A percentile compares a stretch with the other conserved stretches of the same genome.
phyloP scores from a whole-genome alignment of 2,113 vertebrate genomes.

The Pluvialis apricaria region DNA sequence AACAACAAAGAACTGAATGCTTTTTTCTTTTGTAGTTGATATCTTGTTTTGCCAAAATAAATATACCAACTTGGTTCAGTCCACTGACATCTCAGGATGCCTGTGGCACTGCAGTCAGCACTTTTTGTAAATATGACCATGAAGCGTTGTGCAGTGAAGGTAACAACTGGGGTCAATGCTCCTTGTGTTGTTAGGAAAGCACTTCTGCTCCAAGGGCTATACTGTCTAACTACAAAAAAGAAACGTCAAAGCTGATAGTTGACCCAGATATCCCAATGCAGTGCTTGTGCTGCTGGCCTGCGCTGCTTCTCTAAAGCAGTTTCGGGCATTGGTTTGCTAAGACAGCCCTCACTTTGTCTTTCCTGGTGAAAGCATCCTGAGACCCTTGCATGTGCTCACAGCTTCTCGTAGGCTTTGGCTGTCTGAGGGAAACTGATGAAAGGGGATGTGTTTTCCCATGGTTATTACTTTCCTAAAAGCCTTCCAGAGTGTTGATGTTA shows the following conservation, averaged over 20 bases:
- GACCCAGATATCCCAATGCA: neutral
- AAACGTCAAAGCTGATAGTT: rapidly evolving
- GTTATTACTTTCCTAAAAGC: neutral
- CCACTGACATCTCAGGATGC: neutral
- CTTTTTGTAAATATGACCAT: neutral
- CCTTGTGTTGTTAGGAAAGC: neutral
- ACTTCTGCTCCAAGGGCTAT: neutral
- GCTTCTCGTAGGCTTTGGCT: neutral
- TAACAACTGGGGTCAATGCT: neutral
- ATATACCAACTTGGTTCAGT: neutral
- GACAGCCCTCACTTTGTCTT: neutral
- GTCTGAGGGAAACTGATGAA: neutral
- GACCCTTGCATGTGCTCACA: neutral
- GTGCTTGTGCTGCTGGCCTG: rapidly evolving
- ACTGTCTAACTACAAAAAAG: rapidly evolving
- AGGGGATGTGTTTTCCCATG: neutral
- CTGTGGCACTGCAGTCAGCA: neutral
- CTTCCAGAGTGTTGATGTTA: neutral
- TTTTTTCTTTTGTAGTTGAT: neutral
- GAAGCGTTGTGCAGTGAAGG: neutral
- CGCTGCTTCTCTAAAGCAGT: neutral
- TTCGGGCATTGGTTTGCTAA: neutral
- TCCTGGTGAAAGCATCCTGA: rapidly evolving
- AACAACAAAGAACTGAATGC: neutral
- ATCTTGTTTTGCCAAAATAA: neutral